These are phyloP conservation scores for Pseudococcus longispinus DNA, from an alignment of 2,888 invertebrate species.

Conservation along the genomic window DNA sequence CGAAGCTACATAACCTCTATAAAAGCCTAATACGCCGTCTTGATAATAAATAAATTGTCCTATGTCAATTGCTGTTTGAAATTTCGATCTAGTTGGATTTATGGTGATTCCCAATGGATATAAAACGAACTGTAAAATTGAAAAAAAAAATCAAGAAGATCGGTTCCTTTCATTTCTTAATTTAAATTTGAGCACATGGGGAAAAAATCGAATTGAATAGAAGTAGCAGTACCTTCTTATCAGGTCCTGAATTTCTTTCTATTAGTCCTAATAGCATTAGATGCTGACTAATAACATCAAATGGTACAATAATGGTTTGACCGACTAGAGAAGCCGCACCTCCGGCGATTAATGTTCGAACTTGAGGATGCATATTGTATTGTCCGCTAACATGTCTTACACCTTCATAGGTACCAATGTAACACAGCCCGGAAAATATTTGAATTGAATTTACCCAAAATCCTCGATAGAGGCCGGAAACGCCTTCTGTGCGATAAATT, in stretches of 20 bases:
- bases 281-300: slow-evolving; percentile 96
- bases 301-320: slow-evolving; percentile 94
- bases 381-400: slow-evolving; percentile 80
- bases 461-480: slow-evolving; percentile 87
- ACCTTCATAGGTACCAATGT: slow-evolving; percentile 93
- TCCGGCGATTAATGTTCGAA: slow-evolving; percentile 85
- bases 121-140: slow-evolving; percentile 65
- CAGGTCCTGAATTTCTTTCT: slow-evolving; percentile 49
- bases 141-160: not conserved
- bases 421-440: slow-evolving; percentile 84
- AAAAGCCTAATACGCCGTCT: slow-evolving; percentile 88
- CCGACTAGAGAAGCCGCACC: slow-evolving; percentile 90
- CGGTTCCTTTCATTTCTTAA: too few relatives aligned
- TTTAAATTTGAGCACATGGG: not conserved
- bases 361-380: slow-evolving; percentile 69
- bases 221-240: too few relatives aligned
- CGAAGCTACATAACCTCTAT: slow-evolving; percentile 91
- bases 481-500: slow-evolving; percentile 84
- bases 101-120: slow-evolving; percentile 79
- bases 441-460: slow-evolving; percentile 94
- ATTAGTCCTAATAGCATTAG: slow-evolving; percentile 88
- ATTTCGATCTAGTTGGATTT: slow-evolving; percentile 69
- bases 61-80: slow-evolving; percentile 77
- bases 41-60: slow-evolving; percentile 77
- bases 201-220: slow-evolving; percentile 32